Evolutionary conservation across 2,113 vertebrate genomes (phyloP), one percentile per base, ranked within the genome.

Genomic region (Amazona guildingii): DNA sequence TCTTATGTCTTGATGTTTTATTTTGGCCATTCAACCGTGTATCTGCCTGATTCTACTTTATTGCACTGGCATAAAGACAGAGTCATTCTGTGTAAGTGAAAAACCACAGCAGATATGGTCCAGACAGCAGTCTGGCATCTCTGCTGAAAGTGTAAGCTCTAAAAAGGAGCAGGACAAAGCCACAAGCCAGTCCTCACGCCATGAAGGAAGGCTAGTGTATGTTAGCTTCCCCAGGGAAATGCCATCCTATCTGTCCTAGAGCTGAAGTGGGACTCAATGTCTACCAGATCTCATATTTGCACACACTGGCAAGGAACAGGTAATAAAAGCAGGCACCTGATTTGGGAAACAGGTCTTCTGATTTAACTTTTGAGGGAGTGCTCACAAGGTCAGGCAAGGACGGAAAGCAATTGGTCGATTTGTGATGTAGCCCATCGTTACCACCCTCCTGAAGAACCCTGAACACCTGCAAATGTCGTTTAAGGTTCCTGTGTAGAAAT

Each of bases 341-440:
- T 29, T 37, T 75, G 61, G 37, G 15, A 44, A 90, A 28, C 2
- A 29, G n/a, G 37, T 37, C 17, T 6, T 66, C 25, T 7, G 18
- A 28, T 48, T 35, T 18, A 14, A 28, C 10, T 54, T 41, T 6
- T 17, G 11, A 0, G 0, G 28, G 43, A 35, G 27, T 44, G 37
- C 24, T 61, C 17, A 18, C 24, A 39, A 48, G 17, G 28, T 19
- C 31, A 27, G 33, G 35, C 63, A 35, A 25, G 20, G 63, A 18
- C 13, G n/a, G 43, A 28, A 29, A 11, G 10, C 29, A 74, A 21
- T 3, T 0, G 1, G 5, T 39, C 0, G 0, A 3, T 86, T 43
- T 62, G 41, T 28, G 61, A 13, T 0, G 0, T 17, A 25, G 51
- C 6, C 3, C 16, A 2, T 67, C 18, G 10, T 7, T 15, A 16